Evolutionary conservation across 2,888 invertebrate species (phyloP).

Genomic region (Orchesellides sinensis): DNA sequence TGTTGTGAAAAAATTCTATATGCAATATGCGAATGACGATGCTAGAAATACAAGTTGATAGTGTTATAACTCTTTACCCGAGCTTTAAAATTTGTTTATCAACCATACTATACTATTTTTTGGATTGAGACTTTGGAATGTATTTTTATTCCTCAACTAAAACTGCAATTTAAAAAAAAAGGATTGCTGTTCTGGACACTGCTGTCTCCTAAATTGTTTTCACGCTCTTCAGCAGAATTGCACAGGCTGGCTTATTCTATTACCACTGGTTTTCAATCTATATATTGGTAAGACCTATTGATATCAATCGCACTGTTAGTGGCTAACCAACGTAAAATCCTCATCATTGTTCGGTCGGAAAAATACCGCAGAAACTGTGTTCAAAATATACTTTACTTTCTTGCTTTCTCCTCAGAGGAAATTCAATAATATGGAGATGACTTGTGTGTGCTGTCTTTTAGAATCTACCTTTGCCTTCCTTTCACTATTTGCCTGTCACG

Average conservation of each 20-base stretch:
- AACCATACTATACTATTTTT: too few relatives aligned
- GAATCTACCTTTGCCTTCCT: conserved; percentile 28
- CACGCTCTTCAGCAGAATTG: background rate
- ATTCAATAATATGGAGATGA: conserved; percentile 48
- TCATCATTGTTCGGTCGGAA: conserved; percentile 18
- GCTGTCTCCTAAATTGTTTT: conserved; percentile 8
- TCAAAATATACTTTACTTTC: conserved; percentile 41
- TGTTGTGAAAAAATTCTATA: too few relatives aligned
- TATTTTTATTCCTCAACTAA: too few relatives aligned
- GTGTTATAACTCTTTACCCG: too few relatives aligned
- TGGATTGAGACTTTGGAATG: too few relatives aligned
- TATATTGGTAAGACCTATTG: background rate
- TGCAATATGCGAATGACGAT: too few relatives aligned
- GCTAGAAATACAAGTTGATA: too few relatives aligned
- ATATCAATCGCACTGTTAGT: conserved; percentile 19
- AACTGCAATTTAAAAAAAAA: too few relatives aligned
- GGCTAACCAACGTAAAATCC: conserved; percentile 49
- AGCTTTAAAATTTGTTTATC: too few relatives aligned
- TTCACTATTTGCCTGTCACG: background rate
- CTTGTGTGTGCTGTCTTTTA: conserved; percentile 40
- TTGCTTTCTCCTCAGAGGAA: conserved; percentile 28
- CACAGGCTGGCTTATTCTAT: too few relatives aligned
- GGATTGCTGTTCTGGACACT: too few relatives aligned
- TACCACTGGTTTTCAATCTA: background rate
- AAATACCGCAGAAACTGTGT: conserved; percentile 5